A percentile compares a stretch with the other conserved stretches of the same genome.
These are phyloP conservation scores for Polypedilum pembai DNA, from an alignment of 1,140 invertebrate genomes.

Conservation along the genomic window DNA sequence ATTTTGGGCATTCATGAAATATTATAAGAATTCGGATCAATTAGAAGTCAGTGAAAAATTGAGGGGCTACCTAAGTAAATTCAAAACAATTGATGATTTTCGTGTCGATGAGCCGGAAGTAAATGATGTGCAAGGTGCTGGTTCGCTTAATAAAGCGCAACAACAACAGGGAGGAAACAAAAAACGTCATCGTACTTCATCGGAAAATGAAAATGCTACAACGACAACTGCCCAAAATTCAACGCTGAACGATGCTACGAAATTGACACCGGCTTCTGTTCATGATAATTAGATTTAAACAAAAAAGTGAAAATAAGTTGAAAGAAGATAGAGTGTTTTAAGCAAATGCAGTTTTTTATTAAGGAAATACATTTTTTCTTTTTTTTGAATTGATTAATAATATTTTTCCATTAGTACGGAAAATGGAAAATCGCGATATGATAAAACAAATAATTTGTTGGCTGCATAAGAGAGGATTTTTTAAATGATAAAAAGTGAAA, in stretches of 20 bases:
- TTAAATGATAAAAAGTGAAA: no score
- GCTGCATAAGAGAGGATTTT: no score
- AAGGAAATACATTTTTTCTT: background rate
- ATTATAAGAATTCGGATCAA: slow-evolving; percentile 72
- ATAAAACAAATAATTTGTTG: no score
- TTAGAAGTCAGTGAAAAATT: slow-evolving; percentile 76
- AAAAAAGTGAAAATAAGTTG: no score
- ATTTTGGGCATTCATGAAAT: slow-evolving; percentile 97
- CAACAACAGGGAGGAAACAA: slow-evolving; percentile 44
- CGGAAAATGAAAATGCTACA: slow-evolving; percentile 47
- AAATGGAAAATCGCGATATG: no score
- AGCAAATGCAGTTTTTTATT: background rate
- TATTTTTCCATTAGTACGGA: background rate
- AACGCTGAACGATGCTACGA: background rate
- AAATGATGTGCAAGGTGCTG: slow-evolving; percentile 48
- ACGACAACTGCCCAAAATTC: slow-evolving; percentile 32
- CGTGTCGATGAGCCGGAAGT: slow-evolving; percentile 63
- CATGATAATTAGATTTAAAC: background rate
- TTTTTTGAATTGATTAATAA: background rate
- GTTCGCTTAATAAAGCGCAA: slow-evolving; percentile 35
- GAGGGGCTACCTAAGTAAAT: slow-evolving; percentile 73
- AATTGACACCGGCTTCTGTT: slow-evolving; percentile 10
- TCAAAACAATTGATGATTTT: slow-evolving; percentile 94
- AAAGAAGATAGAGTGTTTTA: background rate
- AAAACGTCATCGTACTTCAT: slow-evolving; percentile 52